Evolutionary conservation across 2,113 vertebrate species (phyloP).

Genomic region (Pantherophis guttatus): DNA sequence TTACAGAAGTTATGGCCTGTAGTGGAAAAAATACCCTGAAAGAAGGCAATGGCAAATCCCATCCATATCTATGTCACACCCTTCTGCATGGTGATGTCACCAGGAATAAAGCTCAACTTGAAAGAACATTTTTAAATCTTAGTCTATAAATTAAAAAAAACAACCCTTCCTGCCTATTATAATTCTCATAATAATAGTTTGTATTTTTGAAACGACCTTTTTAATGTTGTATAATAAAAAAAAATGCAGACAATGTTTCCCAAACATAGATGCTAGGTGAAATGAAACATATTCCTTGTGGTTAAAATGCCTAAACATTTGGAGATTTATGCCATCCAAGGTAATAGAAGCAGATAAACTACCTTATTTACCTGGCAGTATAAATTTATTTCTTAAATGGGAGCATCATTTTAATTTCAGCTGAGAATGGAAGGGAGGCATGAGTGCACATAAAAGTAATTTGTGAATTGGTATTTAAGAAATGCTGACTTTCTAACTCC

Average conservation of each 20-base stretch:
- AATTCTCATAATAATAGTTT: not conserved
- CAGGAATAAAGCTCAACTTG: not conserved
- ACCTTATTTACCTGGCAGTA: not conserved
- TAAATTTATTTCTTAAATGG: not conserved
- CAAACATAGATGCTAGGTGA: not conserved
- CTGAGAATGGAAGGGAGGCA: not conserved
- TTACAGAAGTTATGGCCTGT: not conserved
- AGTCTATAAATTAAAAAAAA: not conserved
- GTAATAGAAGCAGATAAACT: not conserved
- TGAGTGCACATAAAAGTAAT: not conserved
- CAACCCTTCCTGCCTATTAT: not conserved
- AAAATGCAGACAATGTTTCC: not conserved
- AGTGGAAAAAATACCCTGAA: not conserved
- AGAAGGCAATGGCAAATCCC: not conserved
- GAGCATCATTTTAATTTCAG: not conserved
- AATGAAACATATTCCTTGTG: not conserved
- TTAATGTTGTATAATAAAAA: not conserved
- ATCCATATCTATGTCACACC: not conserved
- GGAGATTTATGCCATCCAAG: not conserved
- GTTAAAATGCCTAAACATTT: not conserved
- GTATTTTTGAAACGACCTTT: not conserved
- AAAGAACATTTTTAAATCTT: not conserved
- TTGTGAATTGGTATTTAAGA: not conserved
- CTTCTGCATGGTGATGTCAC: not conserved
- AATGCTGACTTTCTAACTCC: not conserved